A percentile compares a stretch with the other conserved stretches of the same genome.
These are phyloP conservation scores for Masnerella sp. DNA, from an alignment of 2,888 invertebrate species.

Conservation along the genomic window DNA sequence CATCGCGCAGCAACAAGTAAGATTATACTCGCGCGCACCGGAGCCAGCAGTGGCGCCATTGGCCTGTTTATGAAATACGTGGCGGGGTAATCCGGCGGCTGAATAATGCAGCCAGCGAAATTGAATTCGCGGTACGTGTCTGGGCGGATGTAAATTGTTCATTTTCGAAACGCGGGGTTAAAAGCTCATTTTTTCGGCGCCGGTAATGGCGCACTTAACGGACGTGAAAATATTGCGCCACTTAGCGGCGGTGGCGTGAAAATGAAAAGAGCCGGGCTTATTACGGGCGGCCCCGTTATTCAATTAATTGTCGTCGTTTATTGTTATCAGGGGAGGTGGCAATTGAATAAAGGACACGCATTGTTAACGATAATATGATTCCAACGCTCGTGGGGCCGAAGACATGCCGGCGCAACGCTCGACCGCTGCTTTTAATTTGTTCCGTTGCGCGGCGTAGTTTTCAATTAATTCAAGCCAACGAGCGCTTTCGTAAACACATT, in stretches of 20 bases:
- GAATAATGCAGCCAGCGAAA: conserved; percentile 43
- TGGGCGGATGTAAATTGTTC: conserved; percentile 47
- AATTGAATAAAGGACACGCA: conserved; percentile 70
- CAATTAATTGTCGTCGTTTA: conserved; percentile 73
- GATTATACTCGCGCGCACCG: conserved; percentile 14
- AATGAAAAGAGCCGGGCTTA: conserved; percentile 66
- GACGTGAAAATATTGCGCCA: conserved; percentile 72
- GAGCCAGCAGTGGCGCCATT: not conserved
- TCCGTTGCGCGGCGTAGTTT: conserved; percentile 51
- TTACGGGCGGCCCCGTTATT: conserved; percentile 72
- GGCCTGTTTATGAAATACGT: conserved; percentile 20
- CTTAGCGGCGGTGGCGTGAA: conserved; percentile 63
- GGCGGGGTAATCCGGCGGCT: conserved; percentile 23
- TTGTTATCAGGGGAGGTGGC: conserved; percentile 65
- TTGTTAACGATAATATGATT: conserved; percentile 69
- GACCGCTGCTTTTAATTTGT: conserved; percentile 65
- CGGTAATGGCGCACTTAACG: conserved; percentile 67
- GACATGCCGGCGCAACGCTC: conserved; percentile 49
- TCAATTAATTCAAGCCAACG: conserved; percentile 68
- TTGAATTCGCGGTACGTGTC: conserved; percentile 21
- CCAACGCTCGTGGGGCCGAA: conserved; percentile 42
- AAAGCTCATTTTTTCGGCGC: conserved; percentile 57
- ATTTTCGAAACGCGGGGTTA: conserved; percentile 50
- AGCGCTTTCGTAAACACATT: conserved; percentile 29
- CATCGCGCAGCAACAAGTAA: conserved; percentile 19